Conservation (phyloP, 1,140 invertebrate species). For the Temnothorax curvispinosus region DNA sequence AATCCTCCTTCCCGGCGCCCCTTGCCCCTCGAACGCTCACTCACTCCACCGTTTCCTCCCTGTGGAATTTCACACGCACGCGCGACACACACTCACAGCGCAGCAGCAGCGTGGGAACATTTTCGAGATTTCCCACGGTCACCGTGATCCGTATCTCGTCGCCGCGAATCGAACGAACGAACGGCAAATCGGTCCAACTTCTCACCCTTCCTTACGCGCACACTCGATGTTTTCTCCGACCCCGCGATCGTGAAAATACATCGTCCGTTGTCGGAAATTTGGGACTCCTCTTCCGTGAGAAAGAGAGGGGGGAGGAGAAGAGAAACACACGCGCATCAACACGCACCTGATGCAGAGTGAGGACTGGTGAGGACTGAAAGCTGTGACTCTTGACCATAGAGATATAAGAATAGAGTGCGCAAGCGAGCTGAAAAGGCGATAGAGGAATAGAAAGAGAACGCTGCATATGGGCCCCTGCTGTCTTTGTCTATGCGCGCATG, state of each 20-base stretch:
- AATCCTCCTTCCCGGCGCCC: no score
- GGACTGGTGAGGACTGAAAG: not conserved
- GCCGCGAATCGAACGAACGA: not conserved
- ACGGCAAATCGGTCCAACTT: not conserved
- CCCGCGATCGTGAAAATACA: not conserved
- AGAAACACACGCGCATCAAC: not conserved
- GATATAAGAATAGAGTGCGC: no score
- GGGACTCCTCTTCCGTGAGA: not conserved
- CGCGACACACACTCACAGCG: conserved; percentile 71
- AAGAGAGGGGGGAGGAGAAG: not conserved
- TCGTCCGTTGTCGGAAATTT: not conserved
- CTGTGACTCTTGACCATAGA: no score
- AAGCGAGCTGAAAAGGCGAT: no score
- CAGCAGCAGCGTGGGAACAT: conserved; percentile 83
- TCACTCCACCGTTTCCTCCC: conserved; percentile 75
- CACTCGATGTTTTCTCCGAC: not conserved
- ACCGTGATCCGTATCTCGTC: not conserved
- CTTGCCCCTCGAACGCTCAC: no score
- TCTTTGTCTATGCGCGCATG: no score
- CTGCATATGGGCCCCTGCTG: no score
- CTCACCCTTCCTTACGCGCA: not conserved
- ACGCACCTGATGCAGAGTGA: not conserved
- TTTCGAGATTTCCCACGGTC: conserved; percentile 78
- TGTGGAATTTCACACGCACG: conserved; percentile 78
- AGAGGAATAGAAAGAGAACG: no score